Percentiles rank a stretch among this genome's conserved stretches.
Evolutionary conservation across 1,140 invertebrate genomes (phyloP).

Genomic region (Panagrolaimus sp.): DNA sequence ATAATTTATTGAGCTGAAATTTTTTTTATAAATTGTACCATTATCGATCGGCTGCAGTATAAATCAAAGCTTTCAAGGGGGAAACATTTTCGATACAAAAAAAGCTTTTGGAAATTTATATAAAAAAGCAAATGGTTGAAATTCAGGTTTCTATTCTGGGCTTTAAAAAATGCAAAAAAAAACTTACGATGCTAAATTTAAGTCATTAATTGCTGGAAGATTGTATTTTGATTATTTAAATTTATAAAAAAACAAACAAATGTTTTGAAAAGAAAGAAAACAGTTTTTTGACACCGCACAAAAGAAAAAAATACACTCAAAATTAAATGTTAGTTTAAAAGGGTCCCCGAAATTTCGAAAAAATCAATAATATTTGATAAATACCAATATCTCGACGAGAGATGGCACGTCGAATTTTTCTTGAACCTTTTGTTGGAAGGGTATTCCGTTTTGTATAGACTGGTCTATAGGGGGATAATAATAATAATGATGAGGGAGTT

Average conservation of each 20-base stretch:
- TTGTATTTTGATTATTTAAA: constrained; percentile 5
- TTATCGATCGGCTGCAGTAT: neutral
- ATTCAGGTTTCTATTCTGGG: neutral
- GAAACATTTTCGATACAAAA: neutral
- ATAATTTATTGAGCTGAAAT: neutral
- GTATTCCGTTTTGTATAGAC: neutral
- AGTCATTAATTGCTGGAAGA: neutral
- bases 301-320: neutral
- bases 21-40: neutral
- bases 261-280: constrained; percentile 1
- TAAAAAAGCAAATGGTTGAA: neutral
- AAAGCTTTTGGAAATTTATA: neutral
- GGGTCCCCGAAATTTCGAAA: neutral
- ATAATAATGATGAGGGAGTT: too few relatives aligned
- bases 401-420: too few relatives aligned
- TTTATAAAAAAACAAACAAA: neutral
- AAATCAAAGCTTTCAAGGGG: too few relatives aligned
- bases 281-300: neutral
- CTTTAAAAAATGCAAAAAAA: neutral
- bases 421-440: neutral
- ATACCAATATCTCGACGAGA: constrained; percentile 7
- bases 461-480: neutral
- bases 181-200: neutral
- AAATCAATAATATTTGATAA: neutral
- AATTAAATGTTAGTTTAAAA: neutral